A percentile compares a stretch with the other conserved stretches of the same genome.
phyloP scores from a whole-genome alignment of 2,888 invertebrate species.

The Zele albiditarsus region DNA sequence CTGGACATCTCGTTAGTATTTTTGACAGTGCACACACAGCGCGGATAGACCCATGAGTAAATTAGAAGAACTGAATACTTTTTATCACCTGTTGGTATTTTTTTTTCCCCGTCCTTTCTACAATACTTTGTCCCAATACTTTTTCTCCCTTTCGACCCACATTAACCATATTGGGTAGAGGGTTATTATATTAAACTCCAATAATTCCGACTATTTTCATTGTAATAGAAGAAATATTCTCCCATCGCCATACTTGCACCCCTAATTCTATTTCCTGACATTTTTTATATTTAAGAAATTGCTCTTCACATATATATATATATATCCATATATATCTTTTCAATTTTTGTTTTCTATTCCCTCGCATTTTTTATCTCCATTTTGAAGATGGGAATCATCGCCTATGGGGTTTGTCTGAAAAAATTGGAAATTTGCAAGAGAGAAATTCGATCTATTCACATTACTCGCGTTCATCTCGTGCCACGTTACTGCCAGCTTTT shows the following conservation, averaged over 20 bases:
- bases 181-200: no score
- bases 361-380: neutral
- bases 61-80: neutral
- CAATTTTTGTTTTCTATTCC: neutral
- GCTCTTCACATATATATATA: neutral
- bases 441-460: slow-evolving; percentile 19
- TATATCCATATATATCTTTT: neutral
- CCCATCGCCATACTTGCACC: no score
- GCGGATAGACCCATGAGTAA: slow-evolving; percentile 14
- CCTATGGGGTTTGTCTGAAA: neutral
- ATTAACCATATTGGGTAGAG: no score
- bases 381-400: neutral
- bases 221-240: no score
- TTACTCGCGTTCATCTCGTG: neutral
- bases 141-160: no score
- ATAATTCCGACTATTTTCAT: no score
- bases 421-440: slow-evolving; percentile 20
- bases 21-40: slow-evolving; percentile 49
- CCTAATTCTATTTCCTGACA: no score
- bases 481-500: slow-evolving; percentile 34
- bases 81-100: neutral
- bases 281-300: no score
- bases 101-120: no score
- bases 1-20: slow-evolving; percentile 44
- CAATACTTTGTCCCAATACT: no score